phyloP scores from a whole-genome alignment of 2,888 invertebrate species.

The Cancer borealis region DNA sequence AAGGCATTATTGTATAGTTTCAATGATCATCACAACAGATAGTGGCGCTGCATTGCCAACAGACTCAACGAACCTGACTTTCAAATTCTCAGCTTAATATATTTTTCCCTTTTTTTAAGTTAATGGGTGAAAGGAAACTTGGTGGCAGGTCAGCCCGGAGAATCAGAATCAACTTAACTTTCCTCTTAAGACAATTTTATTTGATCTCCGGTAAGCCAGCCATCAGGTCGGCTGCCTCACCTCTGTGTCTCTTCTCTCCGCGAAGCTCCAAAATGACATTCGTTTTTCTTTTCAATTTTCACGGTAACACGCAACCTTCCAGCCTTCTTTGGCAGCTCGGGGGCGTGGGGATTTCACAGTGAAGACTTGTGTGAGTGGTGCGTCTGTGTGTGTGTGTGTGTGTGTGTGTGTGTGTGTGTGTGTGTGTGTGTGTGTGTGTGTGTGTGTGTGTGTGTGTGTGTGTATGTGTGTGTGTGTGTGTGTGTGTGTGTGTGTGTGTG shows the following conservation, averaged over 20 bases:
- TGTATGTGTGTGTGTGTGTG: neutral
- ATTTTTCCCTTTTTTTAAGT: neutral
- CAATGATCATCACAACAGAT: neutral
- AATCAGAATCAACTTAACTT: conserved; percentile 18
- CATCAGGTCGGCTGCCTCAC: neutral
- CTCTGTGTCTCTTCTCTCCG: neutral
- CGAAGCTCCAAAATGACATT: neutral
- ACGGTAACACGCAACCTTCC: neutral
- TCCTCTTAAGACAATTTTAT: neutral
- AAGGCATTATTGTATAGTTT: neutral
- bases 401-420: neutral
- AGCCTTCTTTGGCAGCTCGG: neutral
- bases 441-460: neutral
- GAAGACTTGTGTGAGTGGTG: neutral
- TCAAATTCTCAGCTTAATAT: neutral
- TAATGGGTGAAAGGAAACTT: neutral
- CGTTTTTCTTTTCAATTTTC: neutral
- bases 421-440: neutral
- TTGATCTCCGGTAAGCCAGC: neutral
- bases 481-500: neutral
- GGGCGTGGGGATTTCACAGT: neutral
- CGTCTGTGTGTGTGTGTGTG: neutral
- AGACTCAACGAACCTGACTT: neutral
- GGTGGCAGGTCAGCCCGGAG: neutral
- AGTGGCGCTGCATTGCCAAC: neutral